Evolutionary conservation across 2,888 invertebrate genomes (phyloP).

Genomic region (Hydrotaea diabolus): DNA sequence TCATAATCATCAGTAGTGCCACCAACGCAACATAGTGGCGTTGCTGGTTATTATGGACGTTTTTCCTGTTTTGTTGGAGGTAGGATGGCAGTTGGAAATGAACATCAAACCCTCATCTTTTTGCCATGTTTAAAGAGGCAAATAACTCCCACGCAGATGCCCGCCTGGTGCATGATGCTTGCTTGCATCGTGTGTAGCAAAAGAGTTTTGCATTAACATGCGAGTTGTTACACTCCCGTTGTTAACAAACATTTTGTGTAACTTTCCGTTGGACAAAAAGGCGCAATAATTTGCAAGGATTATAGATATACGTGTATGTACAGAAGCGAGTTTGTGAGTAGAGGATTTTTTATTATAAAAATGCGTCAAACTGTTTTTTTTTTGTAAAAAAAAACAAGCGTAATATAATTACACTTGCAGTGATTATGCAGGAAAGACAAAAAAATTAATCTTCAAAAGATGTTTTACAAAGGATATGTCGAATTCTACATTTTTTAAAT

Average conservation of each 20-base stretch:
- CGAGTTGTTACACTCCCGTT: not conserved
- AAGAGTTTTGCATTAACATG: not conserved
- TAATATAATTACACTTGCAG: not conserved
- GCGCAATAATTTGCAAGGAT: not conserved
- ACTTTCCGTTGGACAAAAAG: not conserved
- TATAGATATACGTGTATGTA: no score
- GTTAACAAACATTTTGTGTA: conserved; percentile 7
- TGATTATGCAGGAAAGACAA: no score
- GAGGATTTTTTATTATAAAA: not conserved
- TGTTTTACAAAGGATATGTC: no score
- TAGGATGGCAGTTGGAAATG: not conserved
- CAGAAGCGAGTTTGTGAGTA: no score
- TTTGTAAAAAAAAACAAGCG: no score
- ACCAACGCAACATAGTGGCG: not conserved
- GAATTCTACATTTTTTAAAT: no score
- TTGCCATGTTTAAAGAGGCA: not conserved
- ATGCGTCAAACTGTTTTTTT: not conserved
- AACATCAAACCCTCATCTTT: not conserved
- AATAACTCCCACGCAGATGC: not conserved
- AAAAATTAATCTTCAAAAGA: no score
- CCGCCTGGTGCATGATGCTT: not conserved
- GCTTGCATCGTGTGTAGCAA: not conserved
- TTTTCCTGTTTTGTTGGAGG: not conserved
- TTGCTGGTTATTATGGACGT: not conserved
- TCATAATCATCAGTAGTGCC: not conserved